These are phyloP conservation scores for Chymomyza procnemis DNA, from an alignment of 2,888 invertebrate species.

Conservation along the genomic window DNA sequence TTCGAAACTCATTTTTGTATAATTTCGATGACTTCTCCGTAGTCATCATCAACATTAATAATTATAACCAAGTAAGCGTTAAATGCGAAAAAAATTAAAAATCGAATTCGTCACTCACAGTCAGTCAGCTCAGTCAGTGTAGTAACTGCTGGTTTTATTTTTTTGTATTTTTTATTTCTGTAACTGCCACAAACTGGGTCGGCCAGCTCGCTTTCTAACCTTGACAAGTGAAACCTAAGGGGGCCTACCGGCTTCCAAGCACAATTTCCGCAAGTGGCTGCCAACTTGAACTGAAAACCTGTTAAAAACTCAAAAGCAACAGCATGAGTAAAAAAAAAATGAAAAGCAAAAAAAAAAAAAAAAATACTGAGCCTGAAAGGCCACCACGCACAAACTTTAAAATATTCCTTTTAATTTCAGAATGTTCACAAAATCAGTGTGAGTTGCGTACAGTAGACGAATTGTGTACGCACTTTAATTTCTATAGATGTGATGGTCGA, in stretches of 20 bases:
- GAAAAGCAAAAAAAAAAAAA: slow-evolving; percentile 15
- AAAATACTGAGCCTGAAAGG: slow-evolving; percentile 27
- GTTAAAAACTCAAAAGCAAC: slow-evolving; percentile 48
- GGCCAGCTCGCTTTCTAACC: slow-evolving; percentile 44
- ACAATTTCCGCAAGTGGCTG: slow-evolving; percentile 71
- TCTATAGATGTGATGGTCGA: too few relatives aligned
- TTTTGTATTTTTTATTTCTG: background rate
- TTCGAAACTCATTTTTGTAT: background rate
- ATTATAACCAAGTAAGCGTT: background rate
- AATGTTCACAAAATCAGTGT: too few relatives aligned
- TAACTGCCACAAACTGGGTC: slow-evolving; percentile 1
- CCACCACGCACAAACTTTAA: slow-evolving; percentile 61
- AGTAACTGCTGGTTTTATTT: background rate
- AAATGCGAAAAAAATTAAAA: background rate
- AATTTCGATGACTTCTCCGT: background rate
- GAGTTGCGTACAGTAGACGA: too few relatives aligned
- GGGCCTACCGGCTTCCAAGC: slow-evolving; percentile 5
- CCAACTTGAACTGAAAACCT: slow-evolving; percentile 69
- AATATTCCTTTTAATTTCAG: slow-evolving; percentile 11
- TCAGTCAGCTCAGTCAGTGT: background rate
- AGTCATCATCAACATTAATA: background rate
- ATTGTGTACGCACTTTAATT: too few relatives aligned
- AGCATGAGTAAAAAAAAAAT: slow-evolving; percentile 18
- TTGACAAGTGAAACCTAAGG: slow-evolving; percentile 64
- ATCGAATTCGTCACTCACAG: background rate